phyloP scores from a whole-genome alignment of 1,140 invertebrate species.

The Lepidurus arcticus region DNA sequence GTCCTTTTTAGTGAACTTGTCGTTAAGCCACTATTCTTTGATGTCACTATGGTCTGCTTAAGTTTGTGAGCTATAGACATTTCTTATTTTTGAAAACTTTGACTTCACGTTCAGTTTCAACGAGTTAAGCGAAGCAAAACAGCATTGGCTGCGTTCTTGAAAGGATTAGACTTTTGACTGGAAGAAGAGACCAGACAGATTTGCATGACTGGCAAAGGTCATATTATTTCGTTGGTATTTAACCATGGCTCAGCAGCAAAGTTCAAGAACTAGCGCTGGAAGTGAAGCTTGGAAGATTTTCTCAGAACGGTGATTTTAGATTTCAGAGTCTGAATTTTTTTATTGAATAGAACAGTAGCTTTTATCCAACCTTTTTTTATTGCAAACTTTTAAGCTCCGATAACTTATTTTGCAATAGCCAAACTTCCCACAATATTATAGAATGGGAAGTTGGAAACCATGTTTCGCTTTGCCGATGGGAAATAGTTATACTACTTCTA shows the following conservation, averaged over 20 bases:
- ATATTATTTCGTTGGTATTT: neutral
- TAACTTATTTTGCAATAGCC: no score
- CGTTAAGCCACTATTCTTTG: neutral
- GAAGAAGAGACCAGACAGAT: constrained; percentile 5
- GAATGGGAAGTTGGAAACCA: no score
- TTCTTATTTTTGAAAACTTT: neutral
- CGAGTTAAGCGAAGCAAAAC: neutral
- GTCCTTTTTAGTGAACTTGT: neutral
- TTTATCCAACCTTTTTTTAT: neutral
- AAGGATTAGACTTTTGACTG: neutral
- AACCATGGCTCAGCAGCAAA: neutral
- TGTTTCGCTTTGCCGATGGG: no score
- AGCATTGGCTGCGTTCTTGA: neutral
- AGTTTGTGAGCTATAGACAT: neutral
- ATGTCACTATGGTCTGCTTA: neutral
- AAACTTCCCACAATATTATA: no score
- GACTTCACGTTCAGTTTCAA: neutral
- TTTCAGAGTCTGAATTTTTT: neutral
- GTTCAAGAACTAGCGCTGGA: neutral
- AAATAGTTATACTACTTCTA: no score
- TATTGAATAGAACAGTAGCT: neutral
- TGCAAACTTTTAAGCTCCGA: no score
- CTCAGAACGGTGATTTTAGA: neutral
- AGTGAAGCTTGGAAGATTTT: neutral
- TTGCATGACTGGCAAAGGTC: constrained; percentile 14